phyloP scores from a whole-genome alignment of 2,113 vertebrate species.

The Tenrec ecaudatus region DNA sequence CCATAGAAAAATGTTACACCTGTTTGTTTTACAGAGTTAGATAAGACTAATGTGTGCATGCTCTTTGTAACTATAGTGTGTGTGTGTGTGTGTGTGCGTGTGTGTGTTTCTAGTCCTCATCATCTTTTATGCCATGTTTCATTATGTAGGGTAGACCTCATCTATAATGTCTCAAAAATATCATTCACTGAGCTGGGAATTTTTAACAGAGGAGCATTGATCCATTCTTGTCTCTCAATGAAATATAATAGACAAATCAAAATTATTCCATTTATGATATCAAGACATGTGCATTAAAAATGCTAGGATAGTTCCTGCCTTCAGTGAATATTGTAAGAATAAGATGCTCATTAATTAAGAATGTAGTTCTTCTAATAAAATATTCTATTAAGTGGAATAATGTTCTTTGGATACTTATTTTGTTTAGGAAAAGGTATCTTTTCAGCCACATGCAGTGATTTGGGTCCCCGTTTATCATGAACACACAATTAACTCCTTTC shows the following conservation, averaged over 20 bases:
- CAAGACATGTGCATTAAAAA: background rate
- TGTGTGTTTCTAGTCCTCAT: background rate
- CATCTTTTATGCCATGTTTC: background rate
- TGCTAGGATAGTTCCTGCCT: background rate
- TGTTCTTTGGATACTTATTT: background rate
- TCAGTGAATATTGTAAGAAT: background rate
- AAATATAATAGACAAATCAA: background rate
- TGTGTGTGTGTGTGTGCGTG: background rate
- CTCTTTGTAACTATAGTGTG: background rate
- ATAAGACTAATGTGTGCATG: background rate
- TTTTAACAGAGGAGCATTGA: background rate
- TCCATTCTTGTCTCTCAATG: background rate
- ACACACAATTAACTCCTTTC: background rate
- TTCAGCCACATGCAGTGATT: background rate
- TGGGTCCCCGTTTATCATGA: background rate
- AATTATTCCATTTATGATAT: background rate
- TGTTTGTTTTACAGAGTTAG: conserved; percentile 76
- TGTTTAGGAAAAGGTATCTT: background rate
- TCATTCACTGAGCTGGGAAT: background rate
- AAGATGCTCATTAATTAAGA: background rate
- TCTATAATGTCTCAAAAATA: background rate
- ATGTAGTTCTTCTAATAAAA: background rate
- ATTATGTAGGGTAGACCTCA: background rate
- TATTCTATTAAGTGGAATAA: background rate
- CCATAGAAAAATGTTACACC: conserved; percentile 73